Conservation (phyloP, 2,797 vertebrate species). For the Caiman crocodilus region DNA sequence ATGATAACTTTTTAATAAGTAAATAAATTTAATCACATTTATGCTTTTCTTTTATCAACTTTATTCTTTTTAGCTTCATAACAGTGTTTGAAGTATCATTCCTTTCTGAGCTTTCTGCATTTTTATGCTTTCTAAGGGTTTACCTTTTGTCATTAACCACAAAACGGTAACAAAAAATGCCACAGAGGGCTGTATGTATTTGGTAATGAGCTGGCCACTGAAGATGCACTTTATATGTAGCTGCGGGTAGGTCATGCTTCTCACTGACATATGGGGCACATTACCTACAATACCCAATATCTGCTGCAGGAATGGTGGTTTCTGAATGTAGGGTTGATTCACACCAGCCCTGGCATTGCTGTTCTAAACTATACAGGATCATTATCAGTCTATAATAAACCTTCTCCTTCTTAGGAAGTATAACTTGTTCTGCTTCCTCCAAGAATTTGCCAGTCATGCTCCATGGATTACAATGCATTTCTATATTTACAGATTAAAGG, state of each 20-base stretch:
- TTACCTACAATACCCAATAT: background rate
- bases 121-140: no score
- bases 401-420: no score
- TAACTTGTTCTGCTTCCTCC: no score
- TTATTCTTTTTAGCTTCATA: background rate
- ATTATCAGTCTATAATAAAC: background rate
- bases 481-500: background rate
- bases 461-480: background rate
- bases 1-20: background rate
- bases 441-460: background rate
- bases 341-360: background rate
- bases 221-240: background rate
- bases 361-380: background rate
- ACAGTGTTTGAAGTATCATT: background rate
- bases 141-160: no score
- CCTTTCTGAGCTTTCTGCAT: background rate
- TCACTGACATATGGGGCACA: background rate
- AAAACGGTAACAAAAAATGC: background rate
- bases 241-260: background rate
- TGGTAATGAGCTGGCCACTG: background rate
- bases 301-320: background rate
- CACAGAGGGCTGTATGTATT: fast-evolving
- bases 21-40: background rate
- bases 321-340: background rate
- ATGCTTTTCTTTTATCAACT: background rate